Evolutionary conservation across 53 echinoderm and acorn worm genomes (phyloP).

Genomic region (Temnopleurus reevesii): DNA sequence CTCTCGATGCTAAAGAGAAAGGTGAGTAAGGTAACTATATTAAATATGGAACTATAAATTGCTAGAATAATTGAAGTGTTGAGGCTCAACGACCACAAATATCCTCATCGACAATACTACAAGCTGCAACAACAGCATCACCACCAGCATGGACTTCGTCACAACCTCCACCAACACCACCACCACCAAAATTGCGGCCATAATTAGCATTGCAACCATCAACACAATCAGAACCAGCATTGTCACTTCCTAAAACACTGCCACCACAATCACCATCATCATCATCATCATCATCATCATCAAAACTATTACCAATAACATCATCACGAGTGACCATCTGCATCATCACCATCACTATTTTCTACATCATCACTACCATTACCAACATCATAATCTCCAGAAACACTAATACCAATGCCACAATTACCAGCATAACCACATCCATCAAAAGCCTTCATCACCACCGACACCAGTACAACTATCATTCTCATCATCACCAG

Average conservation of each 20-base stretch:
- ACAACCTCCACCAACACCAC: not conserved
- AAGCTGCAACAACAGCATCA: not conserved
- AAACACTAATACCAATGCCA: not conserved
- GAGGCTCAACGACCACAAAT: no score
- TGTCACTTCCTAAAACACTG: not conserved
- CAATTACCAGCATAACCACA: not conserved
- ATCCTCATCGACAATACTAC: not conserved
- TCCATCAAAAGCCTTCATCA: no score
- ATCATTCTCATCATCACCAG: not conserved
- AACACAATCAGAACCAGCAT: not conserved
- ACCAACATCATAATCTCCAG: not conserved
- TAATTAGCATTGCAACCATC: not conserved
- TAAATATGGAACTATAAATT: no score
- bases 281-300: not conserved
- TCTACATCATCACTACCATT: not conserved
- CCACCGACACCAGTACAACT: not conserved
- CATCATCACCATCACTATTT: not conserved
- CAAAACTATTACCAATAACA: no score
- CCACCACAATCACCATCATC: not conserved
- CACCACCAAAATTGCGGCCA: not conserved
- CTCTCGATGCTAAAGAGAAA: constrained; percentile 82
- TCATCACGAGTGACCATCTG: not conserved
- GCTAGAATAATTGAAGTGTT: no score
- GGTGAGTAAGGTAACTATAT: not conserved
- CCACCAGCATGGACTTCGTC: not conserved